Evolutionary conservation across 23 tunicate genomes (phyloP), one percentile per base, ranked within the genome.

Genomic region (Ascidia mentula): DNA sequence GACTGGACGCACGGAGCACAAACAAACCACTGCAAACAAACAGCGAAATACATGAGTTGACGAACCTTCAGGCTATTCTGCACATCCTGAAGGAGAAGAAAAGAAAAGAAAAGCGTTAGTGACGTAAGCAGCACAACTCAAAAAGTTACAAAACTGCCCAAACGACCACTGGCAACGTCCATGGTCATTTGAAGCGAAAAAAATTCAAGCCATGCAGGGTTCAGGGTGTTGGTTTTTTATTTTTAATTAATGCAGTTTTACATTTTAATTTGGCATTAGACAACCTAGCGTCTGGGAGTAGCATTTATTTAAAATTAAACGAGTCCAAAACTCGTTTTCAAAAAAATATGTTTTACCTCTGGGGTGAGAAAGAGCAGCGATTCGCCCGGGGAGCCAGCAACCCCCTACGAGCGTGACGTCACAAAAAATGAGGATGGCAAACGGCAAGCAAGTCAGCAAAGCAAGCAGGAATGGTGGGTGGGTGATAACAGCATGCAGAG

Each of bases 1-100:
- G 13, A 6, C 65, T 53, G 13, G 24, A 28, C 65, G 7, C 13
- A 53, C 28, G 15, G 65, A 20, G 13, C 65, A 53, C 22, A 20
- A 28, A 5, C 13, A 53, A 53, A 53, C 7, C 65, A 53, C 65
- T 20, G 2, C 65, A 53, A 53, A 28, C 65, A 53, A 42, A 53
- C 65, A 53, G 13, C 7, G 24, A 9, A 9, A 5, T n/a, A n/a
- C n/a, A n/a, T n/a, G n/a, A 53, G 24, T 53, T 26, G 13, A 53
- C 65, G 65, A 53, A 53, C 65, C 65, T 53, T 53, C 65, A 53
- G 65, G 65, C 65, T 53, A 20, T 53, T 28, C 65, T 53, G 65
- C 65, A 53, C 24, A 28, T 53, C 65, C 65, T 53, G 65, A 53
- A 53, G 65, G 65, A 53, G 24, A 9, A 53, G 24, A 53, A 53